Evolutionary conservation across 2,888 invertebrate genomes (phyloP), one percentile per base, ranked within the genome.

Genomic region (Meandrusa payeni): DNA sequence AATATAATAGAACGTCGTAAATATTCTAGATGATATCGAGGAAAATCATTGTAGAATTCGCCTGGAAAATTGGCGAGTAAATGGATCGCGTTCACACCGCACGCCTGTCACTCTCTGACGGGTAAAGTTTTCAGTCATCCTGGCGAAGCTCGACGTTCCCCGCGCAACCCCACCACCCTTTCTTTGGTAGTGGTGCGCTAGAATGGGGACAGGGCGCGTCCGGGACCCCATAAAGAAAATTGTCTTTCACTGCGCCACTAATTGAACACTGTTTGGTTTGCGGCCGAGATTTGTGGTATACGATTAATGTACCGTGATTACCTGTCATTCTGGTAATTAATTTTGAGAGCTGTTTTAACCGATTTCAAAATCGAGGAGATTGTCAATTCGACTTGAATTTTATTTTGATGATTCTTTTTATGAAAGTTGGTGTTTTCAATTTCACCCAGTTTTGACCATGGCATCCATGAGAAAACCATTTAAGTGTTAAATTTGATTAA

Each of bases 191-290:
- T 70, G 72, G 74, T 71, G 69, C 69, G 64, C 63, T 60, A 61
- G 58, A 81, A 78, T 75, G 76, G 76, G 85, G 78, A 70, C 80
- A 83, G 80, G 86, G 86, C 75, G 85, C 77, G 85, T 76, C 82
- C 74, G 72, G 54, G 47, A 53, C 69, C 32, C 59, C 68, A 81
- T 85, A 83, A 83, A 86, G 86, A 81, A 85, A 80, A 77, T 75
- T 65, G 80, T 82, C 86, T 86, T n/a, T 80, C 63, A 59, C 62
- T 63, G 55, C 60, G 59, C 34, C 41, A 24, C 71, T 80, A 79
- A 83, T 85, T 83, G 82, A 73, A 73, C 77, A 69, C 74, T 80
- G 73, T 81, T 82, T 78, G 80, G 59, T 66, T 67, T 59, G 50
- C 55, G 52, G 51, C 41, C 46, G 46, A 61, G 64, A 63, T 67